Evolutionary conservation across 2,113 vertebrate genomes (phyloP).

Genomic region (Hepsetus odoe): DNA sequence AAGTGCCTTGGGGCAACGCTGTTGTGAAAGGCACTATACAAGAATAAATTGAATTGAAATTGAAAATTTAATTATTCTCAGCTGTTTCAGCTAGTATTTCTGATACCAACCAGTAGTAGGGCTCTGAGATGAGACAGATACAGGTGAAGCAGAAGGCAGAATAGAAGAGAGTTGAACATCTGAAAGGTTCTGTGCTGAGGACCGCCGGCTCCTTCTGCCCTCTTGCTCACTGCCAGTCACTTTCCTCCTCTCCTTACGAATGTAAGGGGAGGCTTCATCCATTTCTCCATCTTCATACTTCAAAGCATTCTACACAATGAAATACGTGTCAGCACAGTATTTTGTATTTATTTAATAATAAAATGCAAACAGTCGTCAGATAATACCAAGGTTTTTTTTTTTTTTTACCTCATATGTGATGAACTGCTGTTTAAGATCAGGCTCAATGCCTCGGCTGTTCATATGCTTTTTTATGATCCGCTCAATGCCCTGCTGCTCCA

Average conservation of each 20-base stretch:
- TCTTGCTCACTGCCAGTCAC: conserved; percentile 74
- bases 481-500: conserved; percentile 94
- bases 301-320: conserved; percentile 76
- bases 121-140: conserved; percentile 24
- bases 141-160: conserved; percentile 35
- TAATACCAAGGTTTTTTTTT: not conserved
- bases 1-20: too few species aligned
- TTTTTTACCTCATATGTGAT: conserved; percentile 82
- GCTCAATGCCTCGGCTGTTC: conserved; percentile 74
- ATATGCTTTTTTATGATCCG: conserved; percentile 81
- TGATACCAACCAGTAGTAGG: conserved; percentile 28
- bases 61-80: not conserved
- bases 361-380: not conserved
- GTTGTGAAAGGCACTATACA: too few species aligned
- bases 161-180: conserved; percentile 58
- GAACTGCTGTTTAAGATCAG: conserved; percentile 86
- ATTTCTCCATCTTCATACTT: conserved; percentile 81
- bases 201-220: conserved; percentile 76
- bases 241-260: conserved; percentile 85
- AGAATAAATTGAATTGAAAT: too few species aligned
- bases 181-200: conserved; percentile 65
- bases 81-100: not conserved
- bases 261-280: conserved; percentile 69
- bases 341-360: not conserved
- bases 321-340: not conserved